Evolutionary conservation across 2,797 vertebrate genomes (phyloP).

Genomic region (Chiloscyllium punctatum): DNA sequence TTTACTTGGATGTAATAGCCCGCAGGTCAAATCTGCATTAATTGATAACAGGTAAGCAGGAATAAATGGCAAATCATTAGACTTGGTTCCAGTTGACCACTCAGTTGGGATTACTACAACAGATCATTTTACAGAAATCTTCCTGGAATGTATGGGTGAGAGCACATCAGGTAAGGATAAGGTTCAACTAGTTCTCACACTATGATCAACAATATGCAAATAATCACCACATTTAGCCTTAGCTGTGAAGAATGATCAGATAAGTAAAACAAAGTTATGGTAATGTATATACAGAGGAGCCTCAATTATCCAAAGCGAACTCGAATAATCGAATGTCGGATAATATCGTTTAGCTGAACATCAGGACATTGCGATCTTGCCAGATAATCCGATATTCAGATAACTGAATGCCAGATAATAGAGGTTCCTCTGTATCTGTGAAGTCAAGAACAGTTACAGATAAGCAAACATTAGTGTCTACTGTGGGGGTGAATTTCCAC

Average conservation of each 20-base stretch:
- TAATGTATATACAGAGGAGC: too few species aligned
- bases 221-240: too few species aligned
- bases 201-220: background rate
- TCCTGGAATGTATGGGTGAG: background rate
- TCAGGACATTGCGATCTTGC: too few species aligned
- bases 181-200: background rate
- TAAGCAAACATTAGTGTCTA: background rate
- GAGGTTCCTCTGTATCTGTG: background rate
- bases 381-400: too few species aligned
- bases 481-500: background rate
- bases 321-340: too few species aligned
- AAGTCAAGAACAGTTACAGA: background rate
- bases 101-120: background rate
- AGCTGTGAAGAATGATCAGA: background rate
- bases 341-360: too few species aligned
- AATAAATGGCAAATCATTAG: background rate
- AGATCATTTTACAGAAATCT: background rate
- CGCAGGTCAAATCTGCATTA: background rate
- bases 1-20: background rate
- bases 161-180: background rate
- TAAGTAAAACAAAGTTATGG: too few species aligned
- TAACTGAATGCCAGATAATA: background rate
- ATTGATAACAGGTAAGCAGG: background rate
- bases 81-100: background rate
- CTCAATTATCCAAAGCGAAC: too few species aligned